Percentiles rank a stretch among this genome's conserved stretches.
Conservation (phyloP, 2,113 vertebrate species). For the Ovis canadensis region DNA sequence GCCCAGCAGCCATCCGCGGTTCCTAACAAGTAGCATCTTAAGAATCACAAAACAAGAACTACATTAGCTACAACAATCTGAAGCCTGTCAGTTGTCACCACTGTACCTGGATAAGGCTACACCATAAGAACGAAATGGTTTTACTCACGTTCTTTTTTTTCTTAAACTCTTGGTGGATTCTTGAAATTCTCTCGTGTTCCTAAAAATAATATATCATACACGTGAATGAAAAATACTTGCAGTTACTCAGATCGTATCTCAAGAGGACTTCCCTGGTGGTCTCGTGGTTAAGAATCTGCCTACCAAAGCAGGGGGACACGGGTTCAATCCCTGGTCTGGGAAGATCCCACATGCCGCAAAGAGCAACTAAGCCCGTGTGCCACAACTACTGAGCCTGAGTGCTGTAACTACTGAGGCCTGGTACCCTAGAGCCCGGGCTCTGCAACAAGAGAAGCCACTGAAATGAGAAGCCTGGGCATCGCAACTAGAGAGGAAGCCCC, state of each 20-base stretch:
- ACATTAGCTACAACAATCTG: neutral
- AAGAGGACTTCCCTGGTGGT: neutral
- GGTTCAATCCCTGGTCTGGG: neutral
- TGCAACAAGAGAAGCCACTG: neutral
- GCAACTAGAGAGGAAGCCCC: neutral
- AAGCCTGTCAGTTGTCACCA: neutral
- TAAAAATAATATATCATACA: conserved; percentile 71
- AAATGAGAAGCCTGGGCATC: neutral
- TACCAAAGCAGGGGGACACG: neutral
- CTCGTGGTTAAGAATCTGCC: neutral
- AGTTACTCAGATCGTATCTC: neutral
- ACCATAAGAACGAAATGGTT: neutral
- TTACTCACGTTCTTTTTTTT: conserved; percentile 93
- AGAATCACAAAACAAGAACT: neutral
- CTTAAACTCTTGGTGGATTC: conserved; percentile 89
- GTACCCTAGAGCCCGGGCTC: neutral
- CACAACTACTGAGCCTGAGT: neutral
- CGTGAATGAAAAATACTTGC: neutral
- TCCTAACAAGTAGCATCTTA: neutral
- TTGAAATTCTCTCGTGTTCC: conserved; percentile 91
- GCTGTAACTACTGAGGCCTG: neutral
- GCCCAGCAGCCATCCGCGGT: neutral
- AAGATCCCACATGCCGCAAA: neutral
- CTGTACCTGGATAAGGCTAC: neutral
- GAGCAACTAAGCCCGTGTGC: neutral